Conservation (phyloP, 2,888 invertebrate species). For the Imbricaverruca yamaguchii region DNA sequence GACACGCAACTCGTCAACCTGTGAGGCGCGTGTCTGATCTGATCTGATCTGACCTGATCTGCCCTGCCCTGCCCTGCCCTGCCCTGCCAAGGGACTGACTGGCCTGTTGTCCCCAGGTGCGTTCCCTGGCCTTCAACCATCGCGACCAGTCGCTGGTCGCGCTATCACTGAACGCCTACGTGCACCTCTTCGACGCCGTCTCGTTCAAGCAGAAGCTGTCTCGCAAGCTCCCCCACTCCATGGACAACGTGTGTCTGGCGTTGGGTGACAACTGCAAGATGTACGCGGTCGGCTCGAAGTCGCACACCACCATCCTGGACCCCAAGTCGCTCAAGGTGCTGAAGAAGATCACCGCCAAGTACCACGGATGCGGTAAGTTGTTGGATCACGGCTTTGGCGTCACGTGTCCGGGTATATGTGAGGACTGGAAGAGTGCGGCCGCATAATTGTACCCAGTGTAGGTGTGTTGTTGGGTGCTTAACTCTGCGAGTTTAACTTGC, state of each 20-base stretch:
- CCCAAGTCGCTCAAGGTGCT: slow-evolving; percentile 70
- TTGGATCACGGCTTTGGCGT: no score
- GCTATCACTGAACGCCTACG: slow-evolving; percentile 82
- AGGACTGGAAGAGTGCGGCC: no score
- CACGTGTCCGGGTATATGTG: no score
- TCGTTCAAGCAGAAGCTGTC: slow-evolving; percentile 56
- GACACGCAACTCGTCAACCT: no score
- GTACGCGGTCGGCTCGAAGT: slow-evolving; percentile 90
- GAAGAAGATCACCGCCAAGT: slow-evolving; percentile 72
- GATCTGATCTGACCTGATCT: no score
- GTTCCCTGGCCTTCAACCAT: slow-evolving; percentile 80
- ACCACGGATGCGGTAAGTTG: slow-evolving; percentile 70
- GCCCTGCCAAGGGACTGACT: no score
- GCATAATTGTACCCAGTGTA: no score
- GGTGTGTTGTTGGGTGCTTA: no score
- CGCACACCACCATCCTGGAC: slow-evolving; percentile 82
- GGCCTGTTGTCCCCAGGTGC: slow-evolving; percentile 46
- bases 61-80: no score
- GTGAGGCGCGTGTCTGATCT: no score
- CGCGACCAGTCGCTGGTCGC: slow-evolving; percentile 81
- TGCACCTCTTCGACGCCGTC: slow-evolving; percentile 81
- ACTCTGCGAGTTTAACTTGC: no score
- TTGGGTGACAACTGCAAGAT: slow-evolving; percentile 69
- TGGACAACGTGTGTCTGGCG: slow-evolving; percentile 89
- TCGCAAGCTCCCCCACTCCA: slow-evolving; percentile 74